Conservation (phyloP, 1,140 invertebrate species). For the Panonychus citri region DNA sequence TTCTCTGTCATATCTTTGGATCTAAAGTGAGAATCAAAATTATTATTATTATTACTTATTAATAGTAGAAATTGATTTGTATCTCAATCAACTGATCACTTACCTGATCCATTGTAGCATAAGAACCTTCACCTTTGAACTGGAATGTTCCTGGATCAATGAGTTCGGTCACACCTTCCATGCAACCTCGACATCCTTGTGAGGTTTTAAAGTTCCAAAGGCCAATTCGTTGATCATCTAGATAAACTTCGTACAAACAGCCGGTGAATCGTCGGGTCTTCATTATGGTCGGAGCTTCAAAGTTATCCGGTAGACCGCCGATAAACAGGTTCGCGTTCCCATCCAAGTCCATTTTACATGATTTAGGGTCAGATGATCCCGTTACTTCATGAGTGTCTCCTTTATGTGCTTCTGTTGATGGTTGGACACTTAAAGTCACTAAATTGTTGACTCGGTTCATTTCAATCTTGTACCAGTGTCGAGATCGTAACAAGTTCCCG, state of each 20-base stretch:
- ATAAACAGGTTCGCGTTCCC: constrained; percentile 16
- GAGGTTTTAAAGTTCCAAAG: constrained; percentile 61
- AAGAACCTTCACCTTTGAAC: constrained; percentile 28
- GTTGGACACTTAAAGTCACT: constrained; percentile 19
- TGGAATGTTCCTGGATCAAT: not conserved
- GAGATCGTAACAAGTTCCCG: constrained; percentile 31
- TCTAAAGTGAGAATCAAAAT: constrained; percentile 20
- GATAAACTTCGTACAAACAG: constrained; percentile 47
- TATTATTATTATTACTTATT: constrained; percentile 49
- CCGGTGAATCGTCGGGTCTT: constrained; percentile 28
- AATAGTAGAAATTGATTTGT: constrained; percentile 42
- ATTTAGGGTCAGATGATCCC: constrained; percentile 14
- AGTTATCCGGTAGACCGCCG: constrained; percentile 16
- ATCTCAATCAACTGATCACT: constrained; percentile 25
- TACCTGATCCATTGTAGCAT: constrained; percentile 13
- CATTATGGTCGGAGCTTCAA: constrained; percentile 21
- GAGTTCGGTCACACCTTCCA: constrained; percentile 30
- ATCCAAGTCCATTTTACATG: constrained; percentile 17
- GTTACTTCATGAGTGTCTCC: constrained; percentile 12
- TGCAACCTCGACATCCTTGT: constrained; percentile 38
- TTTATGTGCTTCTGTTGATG: constrained; percentile 9
- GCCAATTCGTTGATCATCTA: constrained; percentile 53
- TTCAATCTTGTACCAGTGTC: constrained; percentile 45
- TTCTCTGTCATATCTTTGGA: constrained; percentile 39
- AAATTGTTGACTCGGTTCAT: constrained; percentile 27